These are phyloP conservation scores for Nyctalus aviator DNA, from an alignment of 2,797 vertebrate species.

Conservation along the genomic window DNA sequence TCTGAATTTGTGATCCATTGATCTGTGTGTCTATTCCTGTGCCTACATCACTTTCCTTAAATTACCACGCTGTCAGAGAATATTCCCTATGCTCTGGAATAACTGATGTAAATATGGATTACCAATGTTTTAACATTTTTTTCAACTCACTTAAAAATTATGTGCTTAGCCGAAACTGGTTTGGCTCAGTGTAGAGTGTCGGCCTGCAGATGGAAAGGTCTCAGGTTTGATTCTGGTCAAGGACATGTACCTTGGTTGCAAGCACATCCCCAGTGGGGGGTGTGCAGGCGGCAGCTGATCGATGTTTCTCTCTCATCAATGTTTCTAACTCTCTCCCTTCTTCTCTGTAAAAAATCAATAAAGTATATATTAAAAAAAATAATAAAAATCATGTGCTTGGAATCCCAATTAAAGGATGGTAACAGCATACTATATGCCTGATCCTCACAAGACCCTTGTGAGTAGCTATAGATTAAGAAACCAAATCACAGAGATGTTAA, in stretches of 20 bases:
- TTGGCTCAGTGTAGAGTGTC: too few relatives aligned
- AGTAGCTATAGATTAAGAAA: not conserved
- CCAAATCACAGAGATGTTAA: constrained; percentile 8
- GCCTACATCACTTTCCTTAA: not conserved
- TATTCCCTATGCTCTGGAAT: not conserved
- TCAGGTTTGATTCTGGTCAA: too few relatives aligned
- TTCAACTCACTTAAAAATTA: constrained; percentile 5
- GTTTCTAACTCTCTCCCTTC: too few relatives aligned
- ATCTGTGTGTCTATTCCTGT: not conserved
- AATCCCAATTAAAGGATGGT: not conserved
- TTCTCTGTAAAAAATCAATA: too few relatives aligned
- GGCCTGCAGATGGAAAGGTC: too few relatives aligned
- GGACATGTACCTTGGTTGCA: too few relatives aligned
- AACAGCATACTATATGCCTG: not conserved
- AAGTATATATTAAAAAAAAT: too few relatives aligned
- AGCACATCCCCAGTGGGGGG: too few relatives aligned
- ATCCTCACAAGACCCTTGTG: not conserved
- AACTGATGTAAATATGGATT: not conserved
- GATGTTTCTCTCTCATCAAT: too few relatives aligned
- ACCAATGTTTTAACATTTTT: not conserved
- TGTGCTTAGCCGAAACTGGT: not conserved
- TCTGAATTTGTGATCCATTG: not conserved
- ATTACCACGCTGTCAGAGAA: not conserved
- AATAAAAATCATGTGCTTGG: not conserved
- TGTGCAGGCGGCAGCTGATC: too few relatives aligned